Percentiles rank a stretch among this genome's conserved stretches.
Evolutionary conservation across 2,888 invertebrate species (phyloP).

Genomic region (Augiades crinisus): DNA sequence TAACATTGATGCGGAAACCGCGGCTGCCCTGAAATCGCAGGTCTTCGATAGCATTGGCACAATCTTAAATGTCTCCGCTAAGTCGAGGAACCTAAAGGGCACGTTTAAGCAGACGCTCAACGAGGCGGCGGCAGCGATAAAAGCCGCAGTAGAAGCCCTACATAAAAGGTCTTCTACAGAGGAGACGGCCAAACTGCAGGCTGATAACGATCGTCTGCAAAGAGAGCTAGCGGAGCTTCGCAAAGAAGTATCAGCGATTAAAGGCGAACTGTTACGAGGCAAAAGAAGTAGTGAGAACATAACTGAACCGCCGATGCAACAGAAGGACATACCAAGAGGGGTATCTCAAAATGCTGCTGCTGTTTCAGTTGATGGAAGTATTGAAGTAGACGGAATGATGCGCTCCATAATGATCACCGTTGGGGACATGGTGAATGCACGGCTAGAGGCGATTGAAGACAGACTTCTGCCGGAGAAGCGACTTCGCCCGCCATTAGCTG

Average conservation of each 20-base stretch:
- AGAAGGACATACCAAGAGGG: no score
- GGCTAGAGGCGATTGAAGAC: constrained; percentile 12
- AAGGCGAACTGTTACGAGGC: no score
- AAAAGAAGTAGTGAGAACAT: no score
- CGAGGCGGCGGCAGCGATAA: constrained; percentile 8
- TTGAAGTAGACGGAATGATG: no score
- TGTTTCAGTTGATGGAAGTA: no score
- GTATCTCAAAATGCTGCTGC: no score
- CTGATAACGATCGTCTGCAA: background rate
- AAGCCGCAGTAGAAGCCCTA: background rate
- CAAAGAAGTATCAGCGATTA: no score
- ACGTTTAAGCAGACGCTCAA: constrained; percentile 14
- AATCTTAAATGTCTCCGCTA: constrained; percentile 5
- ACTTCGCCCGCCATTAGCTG: constrained; percentile 7
- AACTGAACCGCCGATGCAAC: no score
- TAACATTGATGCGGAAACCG: no score
- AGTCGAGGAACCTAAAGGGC: constrained; percentile 14
- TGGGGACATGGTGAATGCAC: constrained; percentile 15
- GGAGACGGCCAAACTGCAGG: constrained; percentile 2
- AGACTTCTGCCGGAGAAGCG: constrained; percentile 17
- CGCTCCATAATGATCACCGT: constrained; percentile 7
- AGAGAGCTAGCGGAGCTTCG: background rate
- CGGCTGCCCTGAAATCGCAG: constrained; percentile 4
- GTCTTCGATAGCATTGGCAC: constrained; percentile 1
- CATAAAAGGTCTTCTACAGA: background rate